Conservation (phyloP, 2,113 vertebrate species). For the Mesocricetus auratus region DNA sequence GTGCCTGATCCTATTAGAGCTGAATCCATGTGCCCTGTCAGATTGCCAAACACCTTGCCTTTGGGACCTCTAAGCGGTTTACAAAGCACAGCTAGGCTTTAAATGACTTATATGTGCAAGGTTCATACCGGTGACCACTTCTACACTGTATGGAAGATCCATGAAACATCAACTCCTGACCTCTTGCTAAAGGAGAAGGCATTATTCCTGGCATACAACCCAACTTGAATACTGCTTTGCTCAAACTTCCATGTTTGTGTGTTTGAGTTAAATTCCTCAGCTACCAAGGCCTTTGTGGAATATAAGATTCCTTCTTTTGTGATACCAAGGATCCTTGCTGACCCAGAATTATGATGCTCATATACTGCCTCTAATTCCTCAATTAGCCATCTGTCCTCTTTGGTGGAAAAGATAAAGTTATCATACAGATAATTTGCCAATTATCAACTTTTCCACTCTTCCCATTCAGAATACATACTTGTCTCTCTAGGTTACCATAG, state of each 20-base stretch:
- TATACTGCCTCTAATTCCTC: background rate
- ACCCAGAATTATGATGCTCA: background rate
- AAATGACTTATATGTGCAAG: background rate
- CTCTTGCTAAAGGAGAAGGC: background rate
- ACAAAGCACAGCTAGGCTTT: background rate
- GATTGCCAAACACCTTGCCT: background rate
- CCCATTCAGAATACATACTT: background rate
- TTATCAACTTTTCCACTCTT: background rate
- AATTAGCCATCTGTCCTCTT: background rate
- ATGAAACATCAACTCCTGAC: background rate
- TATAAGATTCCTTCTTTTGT: background rate
- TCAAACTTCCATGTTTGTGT: background rate
- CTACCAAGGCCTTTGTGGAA: background rate
- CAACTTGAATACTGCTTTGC: background rate
- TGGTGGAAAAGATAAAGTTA: background rate
- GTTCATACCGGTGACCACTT: background rate
- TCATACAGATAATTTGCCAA: background rate
- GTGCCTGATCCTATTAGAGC: constrained; percentile 70
- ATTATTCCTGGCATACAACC: background rate
- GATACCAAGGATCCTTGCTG: background rate
- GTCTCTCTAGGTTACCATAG: background rate
- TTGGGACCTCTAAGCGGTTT: background rate
- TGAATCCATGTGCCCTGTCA: background rate
- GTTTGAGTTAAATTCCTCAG: background rate
- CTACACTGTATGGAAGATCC: background rate